Evolutionary conservation across 1,140 invertebrate genomes (phyloP).

Genomic region (Ceratoteleas bidentatus): DNA sequence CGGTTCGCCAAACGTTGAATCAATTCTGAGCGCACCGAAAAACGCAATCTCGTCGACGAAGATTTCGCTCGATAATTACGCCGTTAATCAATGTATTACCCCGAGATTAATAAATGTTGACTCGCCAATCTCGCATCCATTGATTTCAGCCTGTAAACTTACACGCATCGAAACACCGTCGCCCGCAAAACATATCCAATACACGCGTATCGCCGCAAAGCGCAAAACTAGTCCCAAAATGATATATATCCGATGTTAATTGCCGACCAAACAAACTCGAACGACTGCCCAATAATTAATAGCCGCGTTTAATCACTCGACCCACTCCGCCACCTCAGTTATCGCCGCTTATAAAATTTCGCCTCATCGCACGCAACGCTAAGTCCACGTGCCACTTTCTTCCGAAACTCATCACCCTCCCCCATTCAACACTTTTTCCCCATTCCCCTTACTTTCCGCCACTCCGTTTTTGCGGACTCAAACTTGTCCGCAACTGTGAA

Average conservation of each 20-base stretch:
- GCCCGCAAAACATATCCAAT: slow-evolving; percentile 10
- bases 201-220: slow-evolving; percentile 20
- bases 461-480: slow-evolving; percentile 9
- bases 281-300: slow-evolving; percentile 43
- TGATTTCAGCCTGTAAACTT: not conserved
- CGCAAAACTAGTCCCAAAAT: slow-evolving; percentile 28
- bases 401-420: not conserved
- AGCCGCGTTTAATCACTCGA: slow-evolving; percentile 29
- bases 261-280: slow-evolving; percentile 31
- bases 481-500: slow-evolving; percentile 9
- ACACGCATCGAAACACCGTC: slow-evolving; percentile 26
- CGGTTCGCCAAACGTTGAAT: too few relatives aligned
- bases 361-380: slow-evolving; percentile 27
- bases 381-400: slow-evolving; percentile 6
- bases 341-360: slow-evolving; percentile 26
- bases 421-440: too few relatives aligned
- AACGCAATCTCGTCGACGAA: not conserved
- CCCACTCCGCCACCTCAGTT: slow-evolving; percentile 26
- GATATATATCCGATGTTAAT: slow-evolving; percentile 41
- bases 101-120: slow-evolving; percentile 12
- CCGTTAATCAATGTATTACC: slow-evolving; percentile 21
- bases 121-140: not conserved
- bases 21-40: not conserved
- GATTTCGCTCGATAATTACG: slow-evolving; percentile 9
- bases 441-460: too few relatives aligned